A percentile compares a stretch with the other conserved stretches of the same genome.
Conservation (phyloP, 2,888 invertebrate genomes). For the Folsomia manolachei region DNA sequence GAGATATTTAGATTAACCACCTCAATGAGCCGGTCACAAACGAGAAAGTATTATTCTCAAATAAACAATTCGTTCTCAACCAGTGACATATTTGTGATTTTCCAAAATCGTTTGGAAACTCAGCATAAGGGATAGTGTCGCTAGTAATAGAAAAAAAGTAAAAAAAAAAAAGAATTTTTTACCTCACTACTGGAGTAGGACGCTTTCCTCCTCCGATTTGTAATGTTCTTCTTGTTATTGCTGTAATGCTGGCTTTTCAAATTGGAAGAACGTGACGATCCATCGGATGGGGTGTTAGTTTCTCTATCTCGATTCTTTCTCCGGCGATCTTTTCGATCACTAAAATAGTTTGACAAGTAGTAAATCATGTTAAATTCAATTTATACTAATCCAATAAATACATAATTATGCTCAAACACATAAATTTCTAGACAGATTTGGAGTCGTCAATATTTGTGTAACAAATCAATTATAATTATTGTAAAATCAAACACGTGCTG, state of each 20-base stretch:
- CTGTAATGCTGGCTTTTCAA: constrained; percentile 34
- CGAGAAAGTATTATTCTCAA: background rate
- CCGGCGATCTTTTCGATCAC: constrained; percentile 50
- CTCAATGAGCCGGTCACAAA: no score
- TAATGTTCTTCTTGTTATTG: constrained; percentile 44
- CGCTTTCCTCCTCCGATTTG: constrained; percentile 43
- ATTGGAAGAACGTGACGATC: constrained; percentile 39
- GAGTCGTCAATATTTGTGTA: background rate
- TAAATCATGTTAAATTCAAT: no score
- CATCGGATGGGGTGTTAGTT: constrained; percentile 45
- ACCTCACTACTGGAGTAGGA: constrained; percentile 48
- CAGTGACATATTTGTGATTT: background rate
- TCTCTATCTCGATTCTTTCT: constrained; percentile 47
- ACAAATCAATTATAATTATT: no score
- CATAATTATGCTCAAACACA: background rate
- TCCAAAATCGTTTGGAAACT: background rate
- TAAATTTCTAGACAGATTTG: background rate
- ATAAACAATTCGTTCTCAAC: background rate
- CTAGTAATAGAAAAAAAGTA: no score
- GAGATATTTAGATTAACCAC: no score
- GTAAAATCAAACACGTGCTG: no score
- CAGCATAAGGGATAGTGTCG: background rate
- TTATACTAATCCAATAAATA: no score
- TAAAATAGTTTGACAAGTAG: no score
- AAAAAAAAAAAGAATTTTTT: constrained; percentile 36